A percentile compares a stretch with the other conserved stretches of the same genome.
Conservation (phyloP, 23 tunicate species). For the Phallusia fumigata region DNA sequence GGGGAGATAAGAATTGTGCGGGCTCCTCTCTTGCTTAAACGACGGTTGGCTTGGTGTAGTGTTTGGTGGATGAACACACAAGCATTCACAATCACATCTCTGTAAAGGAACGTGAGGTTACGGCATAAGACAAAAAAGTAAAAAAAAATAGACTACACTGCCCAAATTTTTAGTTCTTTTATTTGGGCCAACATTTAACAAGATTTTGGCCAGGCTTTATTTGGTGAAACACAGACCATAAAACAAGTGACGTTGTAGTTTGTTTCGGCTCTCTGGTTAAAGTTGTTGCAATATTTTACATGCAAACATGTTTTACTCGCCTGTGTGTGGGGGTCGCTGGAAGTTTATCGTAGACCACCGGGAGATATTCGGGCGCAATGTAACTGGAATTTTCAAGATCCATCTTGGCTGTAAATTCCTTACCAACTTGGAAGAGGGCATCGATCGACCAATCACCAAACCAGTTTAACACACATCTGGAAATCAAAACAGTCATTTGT, state of each 20-base stretch:
- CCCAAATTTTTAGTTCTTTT: too few relatives aligned
- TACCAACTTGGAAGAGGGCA: slow-evolving; percentile 96
- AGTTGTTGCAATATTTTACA: too few relatives aligned
- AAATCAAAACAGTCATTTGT: not conserved
- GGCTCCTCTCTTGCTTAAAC: slow-evolving; percentile 82
- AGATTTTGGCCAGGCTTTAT: too few relatives aligned
- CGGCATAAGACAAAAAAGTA: not conserved
- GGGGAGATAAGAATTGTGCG: slow-evolving; percentile 88
- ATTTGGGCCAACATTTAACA: too few relatives aligned
- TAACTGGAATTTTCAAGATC: slow-evolving; percentile 90
- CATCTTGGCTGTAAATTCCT: slow-evolving; percentile 90
- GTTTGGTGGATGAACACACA: slow-evolving; percentile 99
- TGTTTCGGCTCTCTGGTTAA: too few relatives aligned
- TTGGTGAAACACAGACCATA: not conserved
- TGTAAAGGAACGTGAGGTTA: slow-evolving; percentile 7
- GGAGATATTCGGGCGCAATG: slow-evolving; percentile 67
- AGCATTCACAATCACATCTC: slow-evolving; percentile 89
- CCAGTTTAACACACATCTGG: slow-evolving; percentile 98
- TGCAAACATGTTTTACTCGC: slow-evolving; percentile 11
- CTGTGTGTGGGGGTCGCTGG: slow-evolving; percentile 78
- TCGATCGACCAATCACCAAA: slow-evolving; percentile 99
- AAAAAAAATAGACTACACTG: not conserved
- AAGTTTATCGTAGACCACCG: slow-evolving; percentile 65
- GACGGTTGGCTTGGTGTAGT: slow-evolving; percentile 81
- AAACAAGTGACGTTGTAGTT: not conserved